Evolutionary conservation across 2,113 vertebrate species (phyloP).

Genomic region (Engraulis encrasicolus): DNA sequence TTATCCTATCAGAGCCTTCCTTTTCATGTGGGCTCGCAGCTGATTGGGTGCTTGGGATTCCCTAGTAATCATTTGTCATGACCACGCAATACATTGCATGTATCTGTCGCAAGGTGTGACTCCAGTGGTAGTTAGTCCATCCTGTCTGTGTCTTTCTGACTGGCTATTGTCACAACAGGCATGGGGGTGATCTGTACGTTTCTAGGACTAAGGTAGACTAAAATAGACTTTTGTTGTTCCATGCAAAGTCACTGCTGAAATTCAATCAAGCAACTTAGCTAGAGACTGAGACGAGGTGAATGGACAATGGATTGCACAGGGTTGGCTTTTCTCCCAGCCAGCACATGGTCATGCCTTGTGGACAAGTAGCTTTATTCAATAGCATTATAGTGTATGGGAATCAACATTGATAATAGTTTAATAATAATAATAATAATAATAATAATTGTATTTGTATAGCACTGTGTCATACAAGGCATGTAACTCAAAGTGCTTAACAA

Average conservation of each 20-base stretch:
- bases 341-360: too few species aligned
- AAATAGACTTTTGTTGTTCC: neutral
- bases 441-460: too few species aligned
- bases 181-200: neutral
- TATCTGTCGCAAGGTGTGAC: neutral
- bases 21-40: neutral
- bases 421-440: too few species aligned
- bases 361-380: too few species aligned
- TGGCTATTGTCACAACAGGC: neutral
- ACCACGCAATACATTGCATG: neutral
- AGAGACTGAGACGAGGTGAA: too few species aligned
- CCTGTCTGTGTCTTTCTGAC: neutral
- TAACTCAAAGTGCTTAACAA: too few species aligned
- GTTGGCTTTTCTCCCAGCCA: too few species aligned
- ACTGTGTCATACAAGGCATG: too few species aligned
- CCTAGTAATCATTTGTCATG: neutral
- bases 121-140: neutral
- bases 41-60: neutral
- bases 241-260: neutral
- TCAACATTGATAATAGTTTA: too few species aligned
- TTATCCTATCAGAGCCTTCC: conserved; percentile 40
- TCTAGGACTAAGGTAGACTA: neutral
- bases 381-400: too few species aligned
- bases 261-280: neutral
- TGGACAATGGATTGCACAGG: too few species aligned